phyloP scores from a whole-genome alignment of 2,888 invertebrate species.

The Drosophila paranaensis region DNA sequence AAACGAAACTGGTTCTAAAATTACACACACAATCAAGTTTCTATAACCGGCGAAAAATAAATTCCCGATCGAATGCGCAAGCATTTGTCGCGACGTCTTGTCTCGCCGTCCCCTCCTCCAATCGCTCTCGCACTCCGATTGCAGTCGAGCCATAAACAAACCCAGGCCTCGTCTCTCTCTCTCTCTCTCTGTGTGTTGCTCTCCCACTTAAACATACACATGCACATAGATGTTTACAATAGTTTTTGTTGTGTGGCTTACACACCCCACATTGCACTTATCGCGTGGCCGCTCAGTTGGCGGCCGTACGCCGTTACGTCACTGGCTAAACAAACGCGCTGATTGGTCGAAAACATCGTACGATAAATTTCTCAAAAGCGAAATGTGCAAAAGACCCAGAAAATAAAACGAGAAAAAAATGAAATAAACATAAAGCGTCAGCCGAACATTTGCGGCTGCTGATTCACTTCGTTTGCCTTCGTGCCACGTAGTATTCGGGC shows the following conservation, averaged over 20 bases:
- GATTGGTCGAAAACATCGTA: constrained; percentile 84
- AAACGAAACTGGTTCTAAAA: constrained; percentile 61
- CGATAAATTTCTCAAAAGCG: constrained; percentile 82
- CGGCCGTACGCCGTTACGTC: constrained; percentile 81
- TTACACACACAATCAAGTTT: constrained; percentile 35
- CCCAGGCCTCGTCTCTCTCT: constrained; percentile 16
- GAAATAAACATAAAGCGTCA: constrained; percentile 46
- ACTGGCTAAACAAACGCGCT: constrained; percentile 77
- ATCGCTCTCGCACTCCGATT: not conserved
- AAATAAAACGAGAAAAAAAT: constrained; percentile 50
- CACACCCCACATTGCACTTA: constrained; percentile 52
- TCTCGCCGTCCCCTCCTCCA: constrained; percentile 6
- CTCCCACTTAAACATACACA: not conserved
- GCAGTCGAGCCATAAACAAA: constrained; percentile 47
- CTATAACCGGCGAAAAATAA: constrained; percentile 59
- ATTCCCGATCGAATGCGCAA: constrained; percentile 24
- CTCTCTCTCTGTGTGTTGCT: constrained; percentile 4
- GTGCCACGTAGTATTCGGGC: constrained; percentile 63
- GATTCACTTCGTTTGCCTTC: constrained; percentile 65
- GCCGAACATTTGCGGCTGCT: constrained; percentile 35
- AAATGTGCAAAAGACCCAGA: constrained; percentile 68
- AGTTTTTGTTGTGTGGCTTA: constrained; percentile 19
- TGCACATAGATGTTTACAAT: constrained; percentile 9
- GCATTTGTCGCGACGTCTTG: constrained; percentile 20
- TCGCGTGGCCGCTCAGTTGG: constrained; percentile 52